Base-by-base conservation (phyloP, 1,140 invertebrate species). In the Sipha flava region DNA sequence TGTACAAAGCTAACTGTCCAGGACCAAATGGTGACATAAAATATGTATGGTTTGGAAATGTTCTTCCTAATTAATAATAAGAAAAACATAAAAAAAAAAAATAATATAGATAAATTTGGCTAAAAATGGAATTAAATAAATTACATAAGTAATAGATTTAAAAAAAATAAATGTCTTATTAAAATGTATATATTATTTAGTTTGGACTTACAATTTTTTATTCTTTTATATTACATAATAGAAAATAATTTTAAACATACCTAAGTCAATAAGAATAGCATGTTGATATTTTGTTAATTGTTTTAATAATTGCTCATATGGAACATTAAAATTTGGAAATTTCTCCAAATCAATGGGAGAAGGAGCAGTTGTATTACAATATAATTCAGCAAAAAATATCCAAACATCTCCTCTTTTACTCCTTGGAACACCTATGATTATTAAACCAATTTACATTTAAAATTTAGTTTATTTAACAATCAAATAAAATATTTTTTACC, bases 211-310 rank as follows among this genome's bases (percentile, higher is more conserved):
- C n/a, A n/a, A n/a, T n/a, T n/a, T n/a, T n/a, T n/a, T n/a, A n/a
- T n/a, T n/a, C n/a, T n/a, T n/a, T n/a, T n/a, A n/a, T n/a, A n/a
- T n/a, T n/a, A n/a, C n/a, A n/a, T n/a, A n/a, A n/a, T n/a, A n/a
- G n/a, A n/a, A n/a, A n/a, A n/a, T n/a, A n/a, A n/a, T n/a, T n/a
- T 64, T 40, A 7, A 43, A 47, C 7, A 47, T 84, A 92, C 92
- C 94, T 66, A 97, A 86, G 86, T 97, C 95, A 79, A 96, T 95
- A 16, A 96, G 88, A 83, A 98, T 98, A 0, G 95, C 94, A 85
- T 98, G 96, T 84, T 98, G 96, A 83, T 98, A 94, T 18, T 95
- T 94, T 4, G 96, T 98, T 1, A 98, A 88, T 83, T 96, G 92
- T 79, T 92, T 92, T 5, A 97, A 85, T 18, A 98, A 87, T 3